Evolutionary conservation across 2,113 vertebrate species (phyloP).

Genomic region (Cephalopterus ornatus): DNA sequence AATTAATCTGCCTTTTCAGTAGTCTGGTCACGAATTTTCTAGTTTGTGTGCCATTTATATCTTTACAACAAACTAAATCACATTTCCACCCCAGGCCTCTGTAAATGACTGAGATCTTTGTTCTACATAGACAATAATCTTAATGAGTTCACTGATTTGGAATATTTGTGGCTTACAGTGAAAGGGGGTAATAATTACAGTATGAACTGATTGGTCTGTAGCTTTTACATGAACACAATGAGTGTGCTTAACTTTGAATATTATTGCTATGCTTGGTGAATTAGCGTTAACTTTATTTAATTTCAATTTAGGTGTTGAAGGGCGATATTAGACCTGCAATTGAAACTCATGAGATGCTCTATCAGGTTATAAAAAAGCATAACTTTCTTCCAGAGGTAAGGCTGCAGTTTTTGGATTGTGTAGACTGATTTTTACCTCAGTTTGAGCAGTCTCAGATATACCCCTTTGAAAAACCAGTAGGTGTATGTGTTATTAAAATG

Average conservation of each 20-base stretch:
- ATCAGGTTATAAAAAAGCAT: constrained; percentile 99
- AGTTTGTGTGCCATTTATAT: not conserved
- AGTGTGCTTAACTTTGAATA: not conserved
- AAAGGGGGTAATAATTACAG: not conserved
- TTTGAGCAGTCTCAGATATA: not conserved
- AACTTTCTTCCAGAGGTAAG: constrained; percentile 98
- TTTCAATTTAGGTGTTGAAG: constrained; percentile 87
- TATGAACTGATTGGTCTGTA: not conserved
- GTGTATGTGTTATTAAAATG: not conserved
- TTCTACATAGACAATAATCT: not conserved
- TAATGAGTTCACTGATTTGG: not conserved
- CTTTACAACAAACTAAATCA: not conserved
- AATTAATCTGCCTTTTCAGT: not conserved
- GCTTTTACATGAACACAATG: not conserved
- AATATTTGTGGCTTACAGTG: not conserved
- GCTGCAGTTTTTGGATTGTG: not conserved
- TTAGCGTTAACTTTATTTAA: not conserved
- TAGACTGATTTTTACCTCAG: not conserved
- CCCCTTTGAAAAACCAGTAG: not conserved
- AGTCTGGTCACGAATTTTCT: not conserved
- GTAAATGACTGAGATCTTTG: not conserved
- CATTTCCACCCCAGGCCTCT: not conserved
- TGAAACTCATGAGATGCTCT: constrained; percentile 99
- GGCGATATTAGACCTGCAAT: constrained; percentile 97
- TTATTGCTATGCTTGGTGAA: not conserved